Evolutionary conservation across 2,888 invertebrate species (phyloP).

Genomic region (Deilephila porcellus): DNA sequence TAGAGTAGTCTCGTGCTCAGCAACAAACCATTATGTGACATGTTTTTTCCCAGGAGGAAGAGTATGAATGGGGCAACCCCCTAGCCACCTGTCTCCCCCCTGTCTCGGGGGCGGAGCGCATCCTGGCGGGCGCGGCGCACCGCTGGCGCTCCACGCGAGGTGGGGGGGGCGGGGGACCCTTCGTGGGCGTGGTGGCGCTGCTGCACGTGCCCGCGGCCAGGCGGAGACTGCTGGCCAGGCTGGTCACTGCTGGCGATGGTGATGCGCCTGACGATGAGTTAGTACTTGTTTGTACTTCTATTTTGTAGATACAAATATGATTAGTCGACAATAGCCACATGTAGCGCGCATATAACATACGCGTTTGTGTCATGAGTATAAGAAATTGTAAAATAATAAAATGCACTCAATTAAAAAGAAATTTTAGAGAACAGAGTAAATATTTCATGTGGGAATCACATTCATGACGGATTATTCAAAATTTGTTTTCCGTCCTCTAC

Average conservation of each 20-base stretch:
- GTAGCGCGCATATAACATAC: too few species aligned
- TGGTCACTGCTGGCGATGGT: constrained; percentile 92
- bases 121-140: constrained; percentile 85
- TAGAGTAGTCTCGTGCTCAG: too few species aligned
- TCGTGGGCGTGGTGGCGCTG: constrained; percentile 81
- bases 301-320: too few species aligned
- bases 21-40: neutral
- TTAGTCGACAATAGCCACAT: too few species aligned
- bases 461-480: too few species aligned
- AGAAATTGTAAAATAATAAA: too few species aligned
- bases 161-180: constrained; percentile 76
- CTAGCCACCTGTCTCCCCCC: constrained; percentile 81
- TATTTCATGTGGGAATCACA: too few species aligned
- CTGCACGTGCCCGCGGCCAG: constrained; percentile 86
- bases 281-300: neutral
- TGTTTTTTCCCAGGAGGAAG: constrained; percentile 86
- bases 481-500: too few species aligned
- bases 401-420: too few species aligned
- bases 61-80: constrained; percentile 94
- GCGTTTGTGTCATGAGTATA: too few species aligned
- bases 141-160: constrained; percentile 88
- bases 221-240: constrained; percentile 86
- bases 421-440: too few species aligned
- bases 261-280: constrained; percentile 85
- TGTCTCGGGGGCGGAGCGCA: constrained; percentile 72